Evolutionary conservation across 2,797 vertebrate genomes (phyloP).

Genomic region (Sebastes dallii): DNA sequence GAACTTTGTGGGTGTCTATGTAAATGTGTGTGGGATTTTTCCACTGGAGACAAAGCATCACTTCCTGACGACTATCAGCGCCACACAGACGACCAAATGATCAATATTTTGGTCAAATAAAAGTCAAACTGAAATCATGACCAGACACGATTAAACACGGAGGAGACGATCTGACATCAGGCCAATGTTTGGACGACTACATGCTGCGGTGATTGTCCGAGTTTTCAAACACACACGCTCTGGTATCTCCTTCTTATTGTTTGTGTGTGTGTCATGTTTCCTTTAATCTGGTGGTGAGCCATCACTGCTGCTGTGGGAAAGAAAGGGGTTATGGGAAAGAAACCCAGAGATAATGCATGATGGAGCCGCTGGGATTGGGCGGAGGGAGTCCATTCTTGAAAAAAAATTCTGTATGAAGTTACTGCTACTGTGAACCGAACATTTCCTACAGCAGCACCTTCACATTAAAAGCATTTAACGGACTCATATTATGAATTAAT

Average conservation of each 20-base stretch:
- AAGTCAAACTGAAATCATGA: constrained; percentile 20
- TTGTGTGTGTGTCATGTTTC: background rate
- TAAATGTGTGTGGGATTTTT: constrained; percentile 25
- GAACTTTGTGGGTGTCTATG: background rate
- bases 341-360: background rate
- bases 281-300: constrained; percentile 16
- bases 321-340: constrained; percentile 33
- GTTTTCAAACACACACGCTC: constrained; percentile 14
- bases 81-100: background rate
- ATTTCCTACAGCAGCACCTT: too few relatives aligned
- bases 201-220: constrained; percentile 57
- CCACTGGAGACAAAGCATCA: constrained; percentile 21
- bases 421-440: too few relatives aligned
- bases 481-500: too few relatives aligned
- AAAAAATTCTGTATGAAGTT: too few relatives aligned
- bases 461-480: too few relatives aligned
- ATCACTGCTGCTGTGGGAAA: constrained; percentile 21
- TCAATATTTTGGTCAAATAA: constrained; percentile 48
- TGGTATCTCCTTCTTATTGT: background rate
- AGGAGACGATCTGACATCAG: background rate
- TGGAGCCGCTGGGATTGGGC: constrained; percentile 11
- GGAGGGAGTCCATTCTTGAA: too few relatives aligned
- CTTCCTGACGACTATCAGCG: constrained; percentile 53
- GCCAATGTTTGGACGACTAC: constrained; percentile 34
- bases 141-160: background rate